These are phyloP conservation scores for Cephus rjabovi DNA, from an alignment of 2,888 invertebrate species.

Conservation along the genomic window DNA sequence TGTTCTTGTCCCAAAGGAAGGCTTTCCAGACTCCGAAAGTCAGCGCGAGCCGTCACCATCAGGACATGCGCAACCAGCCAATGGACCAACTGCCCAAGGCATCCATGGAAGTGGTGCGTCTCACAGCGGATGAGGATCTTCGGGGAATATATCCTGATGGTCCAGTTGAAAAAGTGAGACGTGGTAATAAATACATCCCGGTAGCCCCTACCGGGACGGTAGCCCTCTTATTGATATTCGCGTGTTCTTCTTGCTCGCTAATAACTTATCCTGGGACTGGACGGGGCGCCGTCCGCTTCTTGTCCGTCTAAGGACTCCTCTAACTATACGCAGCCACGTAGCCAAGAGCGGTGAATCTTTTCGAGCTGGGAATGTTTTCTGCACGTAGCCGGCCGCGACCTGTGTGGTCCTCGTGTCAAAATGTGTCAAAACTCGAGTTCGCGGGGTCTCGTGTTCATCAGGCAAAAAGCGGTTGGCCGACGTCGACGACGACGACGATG, in stretches of 20 bases:
- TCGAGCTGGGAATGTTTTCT: slow-evolving; percentile 48
- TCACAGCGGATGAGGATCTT: neutral
- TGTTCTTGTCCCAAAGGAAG: neutral
- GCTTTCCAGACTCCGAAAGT: neutral
- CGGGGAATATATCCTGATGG: neutral
- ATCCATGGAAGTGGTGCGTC: neutral
- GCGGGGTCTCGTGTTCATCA: slow-evolving; percentile 32
- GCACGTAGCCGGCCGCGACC: slow-evolving; percentile 45
- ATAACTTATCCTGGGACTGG: slow-evolving; percentile 59
- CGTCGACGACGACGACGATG: slow-evolving; percentile 34
- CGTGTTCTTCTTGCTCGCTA: slow-evolving; percentile 49
- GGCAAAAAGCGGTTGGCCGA: slow-evolving; percentile 52
- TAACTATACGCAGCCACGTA: neutral
- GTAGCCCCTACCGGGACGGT: slow-evolving; percentile 12
- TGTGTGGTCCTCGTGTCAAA: slow-evolving; percentile 66
- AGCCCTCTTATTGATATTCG: slow-evolving; percentile 55
- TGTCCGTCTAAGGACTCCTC: slow-evolving; percentile 52
- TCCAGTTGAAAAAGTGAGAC: slow-evolving; percentile 38
- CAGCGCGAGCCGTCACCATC: neutral
- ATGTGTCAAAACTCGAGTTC: slow-evolving; percentile 65
- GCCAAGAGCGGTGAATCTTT: slow-evolving; percentile 20
- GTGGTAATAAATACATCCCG: slow-evolving; percentile 51
- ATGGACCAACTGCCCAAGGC: neutral
- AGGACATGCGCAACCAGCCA: neutral
- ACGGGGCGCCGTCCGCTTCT: slow-evolving; percentile 51